Conservation (phyloP, 35 echinoderm and acorn worm species). For the Lytechinus variegatus region DNA sequence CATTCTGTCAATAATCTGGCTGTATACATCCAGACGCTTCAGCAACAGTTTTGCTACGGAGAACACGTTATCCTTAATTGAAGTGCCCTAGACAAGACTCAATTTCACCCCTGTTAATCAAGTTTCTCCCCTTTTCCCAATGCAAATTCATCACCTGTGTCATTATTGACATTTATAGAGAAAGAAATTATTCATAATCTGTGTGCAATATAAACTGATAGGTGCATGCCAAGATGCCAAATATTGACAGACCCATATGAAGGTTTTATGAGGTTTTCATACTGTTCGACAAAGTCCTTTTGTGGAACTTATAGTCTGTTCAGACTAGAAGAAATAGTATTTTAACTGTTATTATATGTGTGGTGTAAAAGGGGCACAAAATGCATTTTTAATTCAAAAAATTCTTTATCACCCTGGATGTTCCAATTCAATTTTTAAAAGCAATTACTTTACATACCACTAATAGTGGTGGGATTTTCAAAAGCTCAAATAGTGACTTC, state of each 20-base stretch:
- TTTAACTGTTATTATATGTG: no score
- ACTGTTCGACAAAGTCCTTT: background rate
- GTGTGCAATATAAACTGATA: slow-evolving; percentile 19
- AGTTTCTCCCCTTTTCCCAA: background rate
- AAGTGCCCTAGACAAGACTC: background rate
- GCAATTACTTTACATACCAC: no score
- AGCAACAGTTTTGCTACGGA: background rate
- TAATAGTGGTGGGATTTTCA: no score
- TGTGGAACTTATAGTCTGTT: background rate
- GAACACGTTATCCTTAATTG: background rate
- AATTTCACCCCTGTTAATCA: background rate
- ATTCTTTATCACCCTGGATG: no score
- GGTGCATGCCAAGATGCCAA: background rate
- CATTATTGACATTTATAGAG: background rate
- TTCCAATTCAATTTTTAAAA: no score
- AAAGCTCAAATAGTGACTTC: no score
- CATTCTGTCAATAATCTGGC: background rate
- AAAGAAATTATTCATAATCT: slow-evolving; percentile 21
- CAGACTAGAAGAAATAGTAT: no score
- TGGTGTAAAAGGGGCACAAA: no score
- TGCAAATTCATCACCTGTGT: slow-evolving; percentile 10
- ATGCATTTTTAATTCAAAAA: no score
- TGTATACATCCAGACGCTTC: background rate
- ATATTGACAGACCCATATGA: background rate
- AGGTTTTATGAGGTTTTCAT: slow-evolving; percentile 5